Base-by-base conservation (phyloP, 2,888 invertebrate species). In the Micropterix aruncella region DNA sequence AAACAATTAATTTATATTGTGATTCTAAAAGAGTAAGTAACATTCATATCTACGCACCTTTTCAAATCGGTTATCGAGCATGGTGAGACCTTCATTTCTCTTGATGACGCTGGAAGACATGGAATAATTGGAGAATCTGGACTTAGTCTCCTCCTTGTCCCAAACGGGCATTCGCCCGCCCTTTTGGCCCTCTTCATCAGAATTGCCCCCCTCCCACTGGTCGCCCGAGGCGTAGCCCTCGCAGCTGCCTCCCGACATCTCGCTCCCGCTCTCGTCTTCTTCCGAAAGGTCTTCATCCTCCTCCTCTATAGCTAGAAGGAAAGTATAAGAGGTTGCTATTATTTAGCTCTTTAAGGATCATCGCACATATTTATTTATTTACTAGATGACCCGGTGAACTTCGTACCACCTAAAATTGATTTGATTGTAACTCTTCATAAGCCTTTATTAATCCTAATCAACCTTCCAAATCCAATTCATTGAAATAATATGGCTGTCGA, bases 71-170 rank as follows among this genome's bases (percentile, higher is more conserved):
- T 88, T 81, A 65, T 96, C 96, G 0, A 95, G 64, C 14, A 90
- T 60, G 0, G 81, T 73, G 0, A 95, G 70, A 5, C 90, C 86
- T 43, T 90, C 78, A 62, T 90, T 93, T 44, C 95, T 75, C 14
- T 77, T 68, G 17, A 95, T 86, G 1, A 93, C 86, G 52, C 92
- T 93, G 18, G 93, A 93, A 0, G 86, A 83, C 83, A 95, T 85
- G 0, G 94, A 94, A 63, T 94, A 95, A 54, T 88, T 84, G 0
- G 95, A 93, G 63, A 94, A 94, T 5, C 85, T 73, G 0, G 93
- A 88, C 59, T 83, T 88, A 0, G 85, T 85, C 60, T 93, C 91
- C 52, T 85, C 84, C 39, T 79, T 75, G 1, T 55, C 60, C 67
- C 66, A 66, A 0, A 53, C 46, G 0, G 66, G 60, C 51, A 76